Base-by-base conservation (phyloP, 2,888 invertebrate genomes). In the Dermolepida albohirtum region DNA sequence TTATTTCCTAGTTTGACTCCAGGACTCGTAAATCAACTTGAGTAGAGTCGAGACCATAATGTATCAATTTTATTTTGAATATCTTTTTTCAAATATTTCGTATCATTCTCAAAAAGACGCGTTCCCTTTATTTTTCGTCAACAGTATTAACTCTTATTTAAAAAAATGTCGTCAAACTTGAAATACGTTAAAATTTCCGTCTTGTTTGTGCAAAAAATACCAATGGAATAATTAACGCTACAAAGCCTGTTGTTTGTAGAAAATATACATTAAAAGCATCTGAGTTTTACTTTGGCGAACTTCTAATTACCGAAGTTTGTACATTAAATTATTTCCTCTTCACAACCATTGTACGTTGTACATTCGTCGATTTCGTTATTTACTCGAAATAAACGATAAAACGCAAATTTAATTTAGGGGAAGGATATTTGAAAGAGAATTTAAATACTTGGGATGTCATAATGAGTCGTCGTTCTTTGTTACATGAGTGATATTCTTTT, bases 251-350 rank as follows among this genome's bases (percentile, higher is more conserved):
- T 39, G 29, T 17, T 39, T 8, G n/a, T 27, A 27, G 34, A 34
- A 34, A 34, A 34, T 29, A n/a, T 7, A 29, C 29, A 14, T n/a
- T 34, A 52, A 52, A 27, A 29, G 29, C 51, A 14, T 14, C 12
- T 12, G 22, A 11, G 50, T 27, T 50, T 50, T 12, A 27, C 14
- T 52, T 34, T 12, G 7, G 14, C n/a, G 8, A 54, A 40, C 40
- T 54, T 54, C 40, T 41, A 40, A 54, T 54, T 40, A 54, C 17
- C 10, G 40, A 40, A 40, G 54, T 54, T 54, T 17, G 40, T 54
- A 54, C 40, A 40, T 40, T 40, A 54, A 39, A 54, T 40, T 40
- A 40, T 11, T 17, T 11, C 10, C n/a, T 39, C 16, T 5, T 12
- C 29, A 12, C 12, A n/a, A n/a, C 39, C 29, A 29, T 12, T 51